Percentiles rank a stretch among this genome's conserved stretches.
These are phyloP conservation scores for Mormyrus proboscirostris DNA, from an alignment of 2,797 vertebrate species.

Conservation along the genomic window DNA sequence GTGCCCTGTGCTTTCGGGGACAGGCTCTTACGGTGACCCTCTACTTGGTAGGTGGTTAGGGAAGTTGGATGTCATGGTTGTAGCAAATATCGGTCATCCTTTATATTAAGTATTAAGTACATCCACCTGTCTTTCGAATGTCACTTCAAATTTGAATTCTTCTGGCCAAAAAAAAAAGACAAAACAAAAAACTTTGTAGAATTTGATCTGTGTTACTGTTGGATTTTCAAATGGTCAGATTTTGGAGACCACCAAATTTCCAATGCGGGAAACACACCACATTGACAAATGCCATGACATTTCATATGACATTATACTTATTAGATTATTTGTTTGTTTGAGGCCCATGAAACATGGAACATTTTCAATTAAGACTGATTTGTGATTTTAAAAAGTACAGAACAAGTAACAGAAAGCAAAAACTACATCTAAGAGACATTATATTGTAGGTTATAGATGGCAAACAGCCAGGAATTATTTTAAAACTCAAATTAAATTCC, in stretches of 20 bases:
- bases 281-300: constrained; percentile 9
- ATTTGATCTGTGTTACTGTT: neutral
- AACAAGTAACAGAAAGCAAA: neutral
- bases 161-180: neutral
- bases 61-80: neutral
- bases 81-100: neutral
- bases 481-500: constrained; percentile 2
- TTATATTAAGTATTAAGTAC: neutral
- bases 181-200: neutral
- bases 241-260: neutral
- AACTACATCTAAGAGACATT: neutral
- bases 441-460: neutral
- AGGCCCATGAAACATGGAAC: neutral
- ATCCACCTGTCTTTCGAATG: neutral
- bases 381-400: neutral
- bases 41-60: neutral
- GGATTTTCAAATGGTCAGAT: neutral
- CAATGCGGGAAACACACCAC: neutral
- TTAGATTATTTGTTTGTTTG: constrained; percentile 5
- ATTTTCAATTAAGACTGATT: neutral
- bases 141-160: neutral
- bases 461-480: neutral
- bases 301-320: constrained; percentile 9
- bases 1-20: neutral
- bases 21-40: neutral